Evolutionary conservation across 2,797 vertebrate genomes (phyloP).

Genomic region (Aplochiton taeniatus): DNA sequence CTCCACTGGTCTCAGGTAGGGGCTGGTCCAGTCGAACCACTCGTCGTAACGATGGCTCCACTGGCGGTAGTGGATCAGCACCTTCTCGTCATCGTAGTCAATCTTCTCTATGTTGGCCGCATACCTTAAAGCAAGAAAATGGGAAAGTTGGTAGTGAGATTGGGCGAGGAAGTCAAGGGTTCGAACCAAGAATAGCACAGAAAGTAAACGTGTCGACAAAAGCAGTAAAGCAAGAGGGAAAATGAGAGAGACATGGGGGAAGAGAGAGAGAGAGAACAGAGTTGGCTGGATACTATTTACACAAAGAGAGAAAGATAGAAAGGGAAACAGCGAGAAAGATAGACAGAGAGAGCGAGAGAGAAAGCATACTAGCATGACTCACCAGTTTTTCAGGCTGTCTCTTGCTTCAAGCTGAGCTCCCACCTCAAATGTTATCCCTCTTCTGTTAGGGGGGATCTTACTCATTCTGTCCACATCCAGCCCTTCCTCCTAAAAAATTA

Average conservation of each 20-base stretch:
- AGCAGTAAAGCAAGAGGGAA: background rate
- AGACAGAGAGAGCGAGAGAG: background rate
- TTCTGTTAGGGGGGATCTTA: conserved; percentile 97
- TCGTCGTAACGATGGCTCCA: conserved; percentile 99
- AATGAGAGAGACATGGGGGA: no score
- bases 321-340: background rate
- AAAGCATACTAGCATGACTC: conserved; percentile 71
- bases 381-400: conserved; percentile 96
- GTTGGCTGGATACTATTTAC: no score
- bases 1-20: conserved; percentile 93
- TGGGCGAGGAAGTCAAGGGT: background rate
- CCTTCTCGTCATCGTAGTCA: conserved; percentile 94
- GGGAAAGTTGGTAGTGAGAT: background rate
- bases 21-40: conserved; percentile 99
- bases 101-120: conserved; percentile 97
- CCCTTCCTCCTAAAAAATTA: conserved; percentile 64
- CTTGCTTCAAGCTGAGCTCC: conserved; percentile 97
- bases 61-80: conserved; percentile 96
- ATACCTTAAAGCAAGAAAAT: conserved; percentile 77
- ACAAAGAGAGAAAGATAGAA: background rate
- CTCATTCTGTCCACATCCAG: conserved; percentile 86
- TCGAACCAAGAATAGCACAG: background rate
- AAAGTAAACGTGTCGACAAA: background rate
- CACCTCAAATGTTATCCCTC: conserved; percentile 98
- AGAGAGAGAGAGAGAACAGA: no score